Percentiles rank a stretch among this genome's conserved stretches.
Evolutionary conservation across 2,888 invertebrate species (phyloP).

Genomic region (Lasioglossum morio): DNA sequence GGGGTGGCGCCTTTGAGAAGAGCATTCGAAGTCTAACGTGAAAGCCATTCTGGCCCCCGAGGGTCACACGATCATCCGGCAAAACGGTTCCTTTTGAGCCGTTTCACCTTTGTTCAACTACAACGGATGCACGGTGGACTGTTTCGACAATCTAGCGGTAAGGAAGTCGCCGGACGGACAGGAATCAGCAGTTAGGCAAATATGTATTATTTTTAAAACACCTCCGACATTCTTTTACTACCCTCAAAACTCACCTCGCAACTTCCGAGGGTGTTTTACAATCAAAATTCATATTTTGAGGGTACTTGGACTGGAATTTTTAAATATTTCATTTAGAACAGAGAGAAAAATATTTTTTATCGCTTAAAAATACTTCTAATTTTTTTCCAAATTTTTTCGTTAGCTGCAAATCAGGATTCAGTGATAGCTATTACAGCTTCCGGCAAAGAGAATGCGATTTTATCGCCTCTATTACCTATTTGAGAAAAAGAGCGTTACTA

Average conservation of each 20-base stretch:
- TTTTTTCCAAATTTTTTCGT: neutral
- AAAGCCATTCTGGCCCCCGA: constrained; percentile 37
- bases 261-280: too few relatives aligned
- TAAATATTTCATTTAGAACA: too few relatives aligned
- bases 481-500: neutral
- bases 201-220: neutral
- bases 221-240: too few relatives aligned
- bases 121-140: neutral
- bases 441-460: neutral
- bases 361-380: neutral
- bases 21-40: constrained; percentile 62
- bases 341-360: too few relatives aligned
- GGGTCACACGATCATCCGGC: constrained; percentile 46
- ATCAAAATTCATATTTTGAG: too few relatives aligned
- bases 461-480: neutral
- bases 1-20: constrained; percentile 46
- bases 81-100: constrained; percentile 67
- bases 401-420: neutral
- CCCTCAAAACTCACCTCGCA: too few relatives aligned
- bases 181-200: neutral
- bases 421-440: neutral
- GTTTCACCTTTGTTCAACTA: constrained; percentile 62
- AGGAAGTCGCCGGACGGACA: neutral
- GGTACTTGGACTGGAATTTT: too few relatives aligned
- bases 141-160: neutral